Percentiles rank a stretch among this genome's conserved stretches.
Conservation (phyloP, 2,888 invertebrate genomes). For the Beris chalybata region DNA sequence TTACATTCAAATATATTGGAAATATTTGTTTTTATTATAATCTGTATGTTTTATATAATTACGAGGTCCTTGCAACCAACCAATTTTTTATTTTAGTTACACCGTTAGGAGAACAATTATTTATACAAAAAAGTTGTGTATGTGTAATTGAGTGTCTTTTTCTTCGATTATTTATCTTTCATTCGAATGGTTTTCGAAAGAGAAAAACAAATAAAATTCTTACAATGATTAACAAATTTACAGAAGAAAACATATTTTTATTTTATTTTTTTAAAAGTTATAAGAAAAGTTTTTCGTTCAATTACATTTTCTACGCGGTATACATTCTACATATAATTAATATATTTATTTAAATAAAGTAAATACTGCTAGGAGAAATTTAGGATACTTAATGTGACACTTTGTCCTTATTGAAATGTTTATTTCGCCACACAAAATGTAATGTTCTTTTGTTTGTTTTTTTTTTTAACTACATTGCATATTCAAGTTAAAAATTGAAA, state of each 20-base stretch:
- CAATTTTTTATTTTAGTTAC: conserved; percentile 7
- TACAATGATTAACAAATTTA: neutral
- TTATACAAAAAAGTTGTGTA: conserved; percentile 11
- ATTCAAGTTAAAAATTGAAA: conserved; percentile 14
- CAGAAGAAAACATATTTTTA: neutral
- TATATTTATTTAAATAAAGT: too few species aligned
- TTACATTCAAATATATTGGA: too few species aligned
- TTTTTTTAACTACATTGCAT: neutral
- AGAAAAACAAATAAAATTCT: neutral
- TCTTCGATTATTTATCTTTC: neutral
- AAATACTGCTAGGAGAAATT: conserved; percentile 37
- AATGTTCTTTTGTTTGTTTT: conserved; percentile 8
- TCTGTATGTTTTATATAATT: neutral
- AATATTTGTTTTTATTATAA: neutral
- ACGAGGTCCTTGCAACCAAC: conserved; percentile 32
- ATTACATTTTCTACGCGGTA: too few species aligned
- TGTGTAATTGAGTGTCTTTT: neutral
- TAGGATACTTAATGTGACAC: neutral
- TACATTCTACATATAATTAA: too few species aligned
- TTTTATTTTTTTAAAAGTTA: too few species aligned
- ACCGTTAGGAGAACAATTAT: conserved; percentile 4
- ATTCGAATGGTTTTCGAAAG: neutral
- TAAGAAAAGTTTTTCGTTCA: too few species aligned
- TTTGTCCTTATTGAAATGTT: too few species aligned
- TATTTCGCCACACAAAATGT: conserved; percentile 26